Conservation (phyloP, 2,113 vertebrate genomes). For the Meriones unguiculatus region DNA sequence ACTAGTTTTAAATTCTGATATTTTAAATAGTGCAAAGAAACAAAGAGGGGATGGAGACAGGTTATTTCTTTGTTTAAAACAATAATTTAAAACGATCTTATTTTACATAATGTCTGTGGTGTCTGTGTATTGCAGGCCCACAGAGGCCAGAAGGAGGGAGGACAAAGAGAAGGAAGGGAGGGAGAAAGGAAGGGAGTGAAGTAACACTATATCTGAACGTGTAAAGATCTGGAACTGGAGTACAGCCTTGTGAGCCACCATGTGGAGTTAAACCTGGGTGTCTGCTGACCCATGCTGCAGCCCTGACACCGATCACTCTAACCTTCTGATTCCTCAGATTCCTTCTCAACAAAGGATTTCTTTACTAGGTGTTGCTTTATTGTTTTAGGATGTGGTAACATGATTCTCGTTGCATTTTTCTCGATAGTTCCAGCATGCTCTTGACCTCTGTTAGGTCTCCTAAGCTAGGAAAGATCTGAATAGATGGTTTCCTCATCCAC, state of each 20-base stretch:
- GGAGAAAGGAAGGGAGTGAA: no score
- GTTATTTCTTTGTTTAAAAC: neutral
- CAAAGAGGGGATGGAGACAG: neutral
- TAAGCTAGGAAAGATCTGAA: neutral
- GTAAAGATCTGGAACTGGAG: neutral
- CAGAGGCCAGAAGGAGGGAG: neutral
- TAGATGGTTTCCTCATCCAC: neutral
- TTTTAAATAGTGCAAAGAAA: neutral
- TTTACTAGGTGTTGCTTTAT: slow-evolving; percentile 31
- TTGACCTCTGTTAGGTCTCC: neutral
- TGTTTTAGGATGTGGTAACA: neutral
- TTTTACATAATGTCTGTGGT: neutral
- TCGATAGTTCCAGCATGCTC: neutral
- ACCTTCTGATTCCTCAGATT: neutral
- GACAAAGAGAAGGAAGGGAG: neutral
- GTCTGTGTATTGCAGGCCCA: neutral
- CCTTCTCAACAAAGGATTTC: neutral
- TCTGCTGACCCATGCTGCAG: neutral
- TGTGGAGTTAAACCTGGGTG: neutral
- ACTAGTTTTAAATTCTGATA: neutral
- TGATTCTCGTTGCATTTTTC: neutral
- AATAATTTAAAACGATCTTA: neutral
- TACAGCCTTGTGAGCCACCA: neutral
- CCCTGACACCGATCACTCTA: neutral
- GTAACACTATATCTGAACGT: no score